Evolutionary conservation across 2,888 invertebrate genomes (phyloP), one percentile per base, ranked within the genome.

Genomic region (Drosophila greeni): DNA sequence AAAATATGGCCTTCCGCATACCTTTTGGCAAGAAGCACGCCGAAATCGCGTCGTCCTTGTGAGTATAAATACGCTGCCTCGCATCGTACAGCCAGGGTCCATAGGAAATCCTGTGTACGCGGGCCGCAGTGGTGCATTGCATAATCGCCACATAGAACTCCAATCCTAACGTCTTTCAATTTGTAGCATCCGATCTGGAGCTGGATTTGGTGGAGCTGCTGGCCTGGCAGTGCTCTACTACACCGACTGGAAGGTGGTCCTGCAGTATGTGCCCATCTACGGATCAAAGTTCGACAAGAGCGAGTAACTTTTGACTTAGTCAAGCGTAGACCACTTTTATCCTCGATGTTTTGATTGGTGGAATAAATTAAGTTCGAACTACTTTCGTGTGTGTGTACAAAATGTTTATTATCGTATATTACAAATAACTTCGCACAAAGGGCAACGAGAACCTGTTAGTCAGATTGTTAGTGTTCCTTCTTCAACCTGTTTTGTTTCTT

Each of bases 191-290:
- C 90, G 93, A 18, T 92, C 94, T 7, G 91, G 91, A 18, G 84
- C 88, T 0, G 90, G 90, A 0, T 96, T 92, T 85, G 95, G 95
- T 43, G 91, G 91, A 34, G 90, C 92, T 0, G 92, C 91, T n/a
- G 90, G 91, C 61, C 83, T 91, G 24, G 90, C 89, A 1, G 73
- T 94, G 11, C 88, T 93, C 3, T 96, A 94, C 88, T 91, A 93
- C 75, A 95, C 95, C 0, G 95, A 96, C 86, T 96, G 95, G 95
- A 94, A 92, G 88, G 86, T 91, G 51, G 89, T 95, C 70, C 90
- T 93, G 49, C 91, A 92, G 74, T 92, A 93, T 87, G 88, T 96
- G 71, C 96, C 96, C 23, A 94, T 91, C 89, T 95, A 95, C 88
- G 91, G 91, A 76, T 91, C 92, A 70, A 95, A 95, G 89, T 95